Evolutionary conservation across 2,113 vertebrate species (phyloP), one percentile per base, ranked within the genome.

Genomic region (Geococcyx californianus): DNA sequence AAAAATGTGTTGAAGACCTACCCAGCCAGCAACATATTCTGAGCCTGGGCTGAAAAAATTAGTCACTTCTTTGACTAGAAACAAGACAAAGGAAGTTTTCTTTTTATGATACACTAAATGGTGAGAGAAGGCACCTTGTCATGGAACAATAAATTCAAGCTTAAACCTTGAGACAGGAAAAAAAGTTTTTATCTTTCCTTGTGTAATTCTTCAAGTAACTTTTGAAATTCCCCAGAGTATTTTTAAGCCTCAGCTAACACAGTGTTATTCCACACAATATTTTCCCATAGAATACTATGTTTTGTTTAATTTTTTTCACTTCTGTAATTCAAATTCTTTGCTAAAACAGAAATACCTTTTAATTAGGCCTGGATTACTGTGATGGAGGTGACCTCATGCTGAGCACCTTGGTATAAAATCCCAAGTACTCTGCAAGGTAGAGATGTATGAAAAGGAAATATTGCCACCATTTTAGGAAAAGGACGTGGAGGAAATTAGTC

Each of bases 121-220:
- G 75, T 67, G 38, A 93, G 75, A 87, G 38, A 55, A 91, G 51
- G 94, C 51, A 77, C 52, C 55, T 38, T 95, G 85, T 73, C 72
- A 90, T 13, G 67, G 84, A 94, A 85, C 72, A 94, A 77, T 70
- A 95, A 95, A 80, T 92, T 90, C 82, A 90, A 78, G 18, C 42
- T 91, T 74, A 86, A 95, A 86, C 83, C 82, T 67, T n/a, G 26
- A 62, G 51, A 59, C 63, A 87, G 45, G 78, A 90, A 86, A 89
- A 90, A 85, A 90, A 63, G 8, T 66, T 38, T 87, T 82, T 95
- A 28, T 94, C 75, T 84, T 90, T 85, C 42, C 59, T 87, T 83
- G 42, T 70, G 24, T 76, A 79, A 80, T 93, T 86, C 58, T 94
- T 93, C 55, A 88, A 90, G 59, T 24, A 94, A 80, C 51, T 77